Conservation (phyloP, 2,113 vertebrate species). For the Oncorhynchus kisutch region DNA sequence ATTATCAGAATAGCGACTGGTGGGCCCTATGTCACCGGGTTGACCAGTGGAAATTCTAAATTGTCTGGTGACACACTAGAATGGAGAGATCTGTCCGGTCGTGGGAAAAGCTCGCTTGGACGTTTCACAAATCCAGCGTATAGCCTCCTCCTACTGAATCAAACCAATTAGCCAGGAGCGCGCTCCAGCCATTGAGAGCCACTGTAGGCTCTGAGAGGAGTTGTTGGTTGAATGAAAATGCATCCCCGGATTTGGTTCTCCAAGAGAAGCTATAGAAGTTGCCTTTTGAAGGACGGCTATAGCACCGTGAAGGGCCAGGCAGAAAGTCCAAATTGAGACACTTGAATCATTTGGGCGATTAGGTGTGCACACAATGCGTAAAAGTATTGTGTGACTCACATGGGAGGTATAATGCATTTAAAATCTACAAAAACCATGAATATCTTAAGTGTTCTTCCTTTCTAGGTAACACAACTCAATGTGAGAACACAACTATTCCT, state of each 20-base stretch:
- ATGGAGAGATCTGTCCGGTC: slow-evolving; percentile 59
- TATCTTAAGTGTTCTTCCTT: not conserved
- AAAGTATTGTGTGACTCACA: not conserved
- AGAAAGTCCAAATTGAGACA: not conserved
- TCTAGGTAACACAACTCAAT: not conserved
- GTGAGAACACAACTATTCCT: not conserved
- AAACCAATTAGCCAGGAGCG: slow-evolving; percentile 87
- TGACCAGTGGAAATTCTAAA: slow-evolving; percentile 10
- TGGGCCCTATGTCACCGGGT: not conserved
- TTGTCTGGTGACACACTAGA: slow-evolving; percentile 27
- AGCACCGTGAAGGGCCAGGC: slow-evolving; percentile 24
- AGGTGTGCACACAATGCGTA: not conserved
- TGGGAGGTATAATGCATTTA: not conserved
- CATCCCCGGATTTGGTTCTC: slow-evolving; percentile 75
- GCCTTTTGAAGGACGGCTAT: slow-evolving; percentile 30
- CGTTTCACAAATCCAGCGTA: slow-evolving; percentile 86
- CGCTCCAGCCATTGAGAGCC: slow-evolving; percentile 80
- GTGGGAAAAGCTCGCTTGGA: slow-evolving; percentile 82
- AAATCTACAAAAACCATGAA: not conserved
- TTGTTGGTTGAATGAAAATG: slow-evolving; percentile 75
- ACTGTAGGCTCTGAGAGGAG: slow-evolving; percentile 79
- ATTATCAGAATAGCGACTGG: no score
- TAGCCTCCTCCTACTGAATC: slow-evolving; percentile 75
- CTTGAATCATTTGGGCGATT: not conserved
- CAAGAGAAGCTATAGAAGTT: not conserved